phyloP scores from a whole-genome alignment of 2,888 invertebrate genomes.

The Acleris holmiana region DNA sequence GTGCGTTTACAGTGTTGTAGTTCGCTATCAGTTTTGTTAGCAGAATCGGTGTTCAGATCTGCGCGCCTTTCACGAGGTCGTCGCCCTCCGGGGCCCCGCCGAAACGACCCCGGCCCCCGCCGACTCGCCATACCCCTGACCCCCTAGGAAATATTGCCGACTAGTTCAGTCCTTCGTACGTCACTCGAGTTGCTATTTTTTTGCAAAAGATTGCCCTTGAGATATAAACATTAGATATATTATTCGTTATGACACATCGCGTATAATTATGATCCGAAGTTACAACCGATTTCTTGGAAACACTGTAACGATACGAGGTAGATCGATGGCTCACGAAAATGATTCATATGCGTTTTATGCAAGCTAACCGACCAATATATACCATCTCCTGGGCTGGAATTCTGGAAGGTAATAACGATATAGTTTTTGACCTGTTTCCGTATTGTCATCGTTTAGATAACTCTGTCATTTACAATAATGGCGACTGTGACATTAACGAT shows the following conservation, averaged over 20 bases:
- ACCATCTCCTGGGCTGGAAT: too few species aligned
- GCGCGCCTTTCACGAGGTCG: slow-evolving; percentile 81
- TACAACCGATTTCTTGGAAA: slow-evolving; percentile 26
- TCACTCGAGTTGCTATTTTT: slow-evolving; percentile 23
- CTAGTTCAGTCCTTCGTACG: slow-evolving; percentile 41
- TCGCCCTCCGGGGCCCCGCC: slow-evolving; percentile 76
- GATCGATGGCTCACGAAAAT: slow-evolving; percentile 28
- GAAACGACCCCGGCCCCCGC: slow-evolving; percentile 61
- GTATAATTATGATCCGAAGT: not conserved
- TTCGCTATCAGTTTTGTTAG: slow-evolving; percentile 28
- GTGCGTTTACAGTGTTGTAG: slow-evolving; percentile 18
- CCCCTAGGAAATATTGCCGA: slow-evolving; percentile 57
- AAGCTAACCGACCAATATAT: slow-evolving; percentile 1
- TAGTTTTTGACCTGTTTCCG: too few species aligned
- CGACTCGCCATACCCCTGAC: slow-evolving; percentile 55
- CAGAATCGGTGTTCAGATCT: slow-evolving; percentile 42
- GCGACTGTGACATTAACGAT: too few species aligned
- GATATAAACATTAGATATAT: slow-evolving; percentile 13
- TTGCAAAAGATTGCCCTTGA: slow-evolving; percentile 16
- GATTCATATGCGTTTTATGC: slow-evolving; percentile 27
- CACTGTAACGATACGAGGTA: slow-evolving; percentile 23
- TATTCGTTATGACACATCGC: slow-evolving; percentile 23
- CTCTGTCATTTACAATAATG: too few species aligned
- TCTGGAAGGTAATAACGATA: too few species aligned
- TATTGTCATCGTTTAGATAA: too few species aligned